These are phyloP conservation scores for Tiliacea citrago DNA, from an alignment of 2,888 invertebrate genomes.

Conservation along the genomic window DNA sequence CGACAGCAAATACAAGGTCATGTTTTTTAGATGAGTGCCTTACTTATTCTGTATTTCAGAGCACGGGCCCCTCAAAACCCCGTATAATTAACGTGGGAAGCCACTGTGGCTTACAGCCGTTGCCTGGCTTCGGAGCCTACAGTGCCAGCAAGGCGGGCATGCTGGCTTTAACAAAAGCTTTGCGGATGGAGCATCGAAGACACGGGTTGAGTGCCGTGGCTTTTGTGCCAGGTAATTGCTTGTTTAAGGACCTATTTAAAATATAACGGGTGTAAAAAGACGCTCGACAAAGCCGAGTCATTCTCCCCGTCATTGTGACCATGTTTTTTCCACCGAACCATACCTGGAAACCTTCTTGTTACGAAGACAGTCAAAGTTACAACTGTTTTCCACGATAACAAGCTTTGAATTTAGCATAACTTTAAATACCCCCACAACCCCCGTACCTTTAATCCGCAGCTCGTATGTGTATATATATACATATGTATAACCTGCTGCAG, in stretches of 20 bases:
- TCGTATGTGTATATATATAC: too few species aligned
- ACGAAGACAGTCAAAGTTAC: neutral
- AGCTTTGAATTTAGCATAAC: too few species aligned
- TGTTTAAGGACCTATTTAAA: neutral
- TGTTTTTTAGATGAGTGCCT: neutral
- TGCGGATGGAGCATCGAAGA: conserved; percentile 93
- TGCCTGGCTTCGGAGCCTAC: conserved; percentile 95
- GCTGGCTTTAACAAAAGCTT: conserved; percentile 93
- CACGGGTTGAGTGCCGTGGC: conserved; percentile 93
- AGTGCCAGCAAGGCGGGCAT: conserved; percentile 96
- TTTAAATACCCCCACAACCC: too few species aligned
- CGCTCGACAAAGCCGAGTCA: neutral
- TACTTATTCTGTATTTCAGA: conserved; percentile 61
- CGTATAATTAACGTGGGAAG: conserved; percentile 96
- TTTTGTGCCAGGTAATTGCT: conserved; percentile 93
- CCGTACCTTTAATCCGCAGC: too few species aligned
- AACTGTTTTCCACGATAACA: neutral
- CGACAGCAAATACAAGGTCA: neutral
- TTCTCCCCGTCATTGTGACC: neutral
- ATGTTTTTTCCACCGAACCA: neutral
- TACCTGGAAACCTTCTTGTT: neutral
- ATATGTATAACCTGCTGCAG: too few species aligned
- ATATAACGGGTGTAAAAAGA: neutral
- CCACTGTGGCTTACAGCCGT: conserved; percentile 93
- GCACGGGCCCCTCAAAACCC: conserved; percentile 76